Base-by-base conservation (phyloP, 2,797 vertebrate genomes). In the Cyprinella venusta region DNA sequence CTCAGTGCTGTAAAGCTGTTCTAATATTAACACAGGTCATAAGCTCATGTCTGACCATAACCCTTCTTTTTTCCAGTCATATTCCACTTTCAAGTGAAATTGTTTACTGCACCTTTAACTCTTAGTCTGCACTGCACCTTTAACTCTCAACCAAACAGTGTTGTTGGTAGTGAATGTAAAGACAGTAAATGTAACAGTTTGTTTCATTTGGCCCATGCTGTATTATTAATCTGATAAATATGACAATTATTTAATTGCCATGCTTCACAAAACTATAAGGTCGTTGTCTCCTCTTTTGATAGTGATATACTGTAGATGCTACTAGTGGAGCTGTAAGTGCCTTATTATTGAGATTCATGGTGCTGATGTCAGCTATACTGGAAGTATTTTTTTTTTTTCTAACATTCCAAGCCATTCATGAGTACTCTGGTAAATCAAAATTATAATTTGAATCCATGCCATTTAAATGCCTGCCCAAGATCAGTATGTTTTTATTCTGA, bases 331-430 rank as follows among this genome's bases (percentile, higher is more conserved):
- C 13, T 68, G 13, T 42, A 61, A 42, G n/a, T 76, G 21, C 54
- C 15, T 59, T 42, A 9, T 56, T 56, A 76, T 56, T 76, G 21
- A 76, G 74, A 76, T 76, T 76, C 74, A 77, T 48, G 40, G 16
- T 63, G 59, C 40, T 19, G 56, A 77, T 63, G 40, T 64, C 24
- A 64, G 19, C n/a, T 38, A 7, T 76, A 40, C 36, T 42, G 38
- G 38, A 69, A 69, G 33, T 67, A 59, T 59, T 18, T 30, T 48
- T 24, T 9, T 24, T 9, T 1, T 8, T 7, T 54, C 30, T 79
- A n/a, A 36, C 56, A 54, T 56, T 68, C 33, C 36, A 19, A 33
- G 21, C 61, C 15, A 79, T 68, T 65, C 15, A 19, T 12, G 36
- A 68, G 64, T 40, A 40, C 33, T 54, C 13, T 26, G 45, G 24